Conservation (phyloP, 2,888 invertebrate species). For the Drosophila lutescens region DNA sequence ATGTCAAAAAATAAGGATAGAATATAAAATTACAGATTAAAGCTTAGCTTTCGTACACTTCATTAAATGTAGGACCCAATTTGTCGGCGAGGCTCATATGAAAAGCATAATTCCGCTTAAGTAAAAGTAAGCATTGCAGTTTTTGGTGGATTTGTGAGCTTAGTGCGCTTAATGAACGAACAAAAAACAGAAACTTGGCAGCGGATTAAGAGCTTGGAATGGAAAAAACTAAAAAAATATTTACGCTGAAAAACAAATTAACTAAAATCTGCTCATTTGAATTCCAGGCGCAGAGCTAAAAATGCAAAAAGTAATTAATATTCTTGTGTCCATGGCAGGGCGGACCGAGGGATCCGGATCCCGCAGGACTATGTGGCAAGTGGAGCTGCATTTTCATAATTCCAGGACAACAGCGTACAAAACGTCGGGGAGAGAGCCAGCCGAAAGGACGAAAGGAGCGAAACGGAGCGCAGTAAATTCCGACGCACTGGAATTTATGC, state of each 20-base stretch:
- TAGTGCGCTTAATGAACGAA: slow-evolving; percentile 3
- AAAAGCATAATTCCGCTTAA: background rate
- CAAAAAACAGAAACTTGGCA: slow-evolving; percentile 28
- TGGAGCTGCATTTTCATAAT: slow-evolving; percentile 67
- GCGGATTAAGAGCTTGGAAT: slow-evolving; percentile 36
- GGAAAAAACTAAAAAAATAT: slow-evolving; percentile 36
- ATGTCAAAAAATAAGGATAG: too few species aligned
- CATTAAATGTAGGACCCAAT: too few species aligned
- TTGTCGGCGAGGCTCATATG: background rate
- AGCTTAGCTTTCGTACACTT: too few species aligned
- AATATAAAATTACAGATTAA: too few species aligned
- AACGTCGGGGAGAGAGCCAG: slow-evolving; percentile 26
- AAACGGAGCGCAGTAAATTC: slow-evolving; percentile 66
- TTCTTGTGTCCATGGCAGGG: slow-evolving; percentile 24
- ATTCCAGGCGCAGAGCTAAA: slow-evolving; percentile 47
- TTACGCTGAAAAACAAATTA: slow-evolving; percentile 57
- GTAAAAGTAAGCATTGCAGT: slow-evolving; percentile 6
- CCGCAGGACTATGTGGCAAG: slow-evolving; percentile 26
- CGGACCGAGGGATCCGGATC: slow-evolving; percentile 4
- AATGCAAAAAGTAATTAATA: slow-evolving; percentile 71
- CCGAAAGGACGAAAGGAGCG: slow-evolving; percentile 16
- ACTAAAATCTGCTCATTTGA: slow-evolving; percentile 62
- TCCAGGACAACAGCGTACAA: slow-evolving; percentile 56
- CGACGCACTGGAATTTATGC: slow-evolving; percentile 73
- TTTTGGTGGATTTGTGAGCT: slow-evolving; percentile 13